These are phyloP conservation scores for Sigmodon hispidus DNA, from an alignment of 2,113 vertebrate genomes.

Conservation along the genomic window DNA sequence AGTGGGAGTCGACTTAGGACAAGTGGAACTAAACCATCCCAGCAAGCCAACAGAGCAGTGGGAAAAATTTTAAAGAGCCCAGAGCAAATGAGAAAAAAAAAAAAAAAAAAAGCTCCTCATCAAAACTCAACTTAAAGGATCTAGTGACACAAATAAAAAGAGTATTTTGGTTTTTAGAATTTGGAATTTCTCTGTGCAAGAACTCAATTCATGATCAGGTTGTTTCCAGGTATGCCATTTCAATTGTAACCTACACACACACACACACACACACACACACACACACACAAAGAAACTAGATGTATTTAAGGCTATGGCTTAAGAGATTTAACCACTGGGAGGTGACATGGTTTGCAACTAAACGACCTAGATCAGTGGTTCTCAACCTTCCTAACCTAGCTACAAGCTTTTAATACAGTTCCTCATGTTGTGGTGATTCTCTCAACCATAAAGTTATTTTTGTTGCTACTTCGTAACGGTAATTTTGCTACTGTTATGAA, in stretches of 20 bases:
- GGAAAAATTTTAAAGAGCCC: background rate
- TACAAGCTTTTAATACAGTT: background rate
- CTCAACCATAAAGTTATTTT: too few species aligned
- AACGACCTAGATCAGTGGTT: background rate
- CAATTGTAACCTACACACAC: slow-evolving; percentile 24
- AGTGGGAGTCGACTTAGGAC: background rate
- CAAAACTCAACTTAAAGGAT: slow-evolving; percentile 55
- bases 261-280: slow-evolving; percentile 8
- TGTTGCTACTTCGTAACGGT: too few species aligned
- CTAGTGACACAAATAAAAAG: background rate
- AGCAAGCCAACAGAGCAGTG: background rate
- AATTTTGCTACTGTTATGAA: too few species aligned
- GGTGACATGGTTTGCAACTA: background rate
- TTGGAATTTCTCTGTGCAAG: background rate
- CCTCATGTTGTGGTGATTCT: background rate
- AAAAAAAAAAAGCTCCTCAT: slow-evolving; percentile 22
- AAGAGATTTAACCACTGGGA: slow-evolving; percentile 43
- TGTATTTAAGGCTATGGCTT: background rate
- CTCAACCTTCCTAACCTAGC: background rate
- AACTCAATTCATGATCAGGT: slow-evolving; percentile 11
- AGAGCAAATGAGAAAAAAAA: slow-evolving; percentile 1
- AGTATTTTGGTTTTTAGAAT: slow-evolving; percentile 21
- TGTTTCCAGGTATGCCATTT: background rate
- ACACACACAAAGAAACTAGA: background rate
- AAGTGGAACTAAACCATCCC: slow-evolving; percentile 25